Conservation (phyloP, 2,888 invertebrate genomes). For the Pristionchus exspectatus region DNA sequence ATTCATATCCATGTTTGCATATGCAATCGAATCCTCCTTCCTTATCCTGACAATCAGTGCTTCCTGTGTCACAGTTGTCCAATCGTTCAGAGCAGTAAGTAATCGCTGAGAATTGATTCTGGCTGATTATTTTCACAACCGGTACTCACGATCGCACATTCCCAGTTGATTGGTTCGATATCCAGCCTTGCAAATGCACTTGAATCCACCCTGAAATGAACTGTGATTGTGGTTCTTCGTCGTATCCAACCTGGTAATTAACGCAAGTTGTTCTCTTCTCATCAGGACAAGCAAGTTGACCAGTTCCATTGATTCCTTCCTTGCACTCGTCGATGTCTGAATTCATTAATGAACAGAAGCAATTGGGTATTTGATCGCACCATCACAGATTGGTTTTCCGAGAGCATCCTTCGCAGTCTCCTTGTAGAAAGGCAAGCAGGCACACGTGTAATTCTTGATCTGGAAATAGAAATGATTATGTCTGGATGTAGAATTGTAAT, state of each 20-base stretch:
- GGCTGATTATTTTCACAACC: neutral
- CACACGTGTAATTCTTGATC: constrained; percentile 42
- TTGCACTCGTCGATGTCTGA: constrained; percentile 46
- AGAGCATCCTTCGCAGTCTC: neutral
- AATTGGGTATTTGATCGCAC: neutral
- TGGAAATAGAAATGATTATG: neutral
- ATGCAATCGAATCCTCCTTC: constrained; percentile 63
- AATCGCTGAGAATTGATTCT: neutral
- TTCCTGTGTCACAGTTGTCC: constrained; percentile 3
- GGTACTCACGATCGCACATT: neutral
- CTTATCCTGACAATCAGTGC: neutral
- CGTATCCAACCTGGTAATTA: neutral
- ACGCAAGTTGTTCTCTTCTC: constrained; percentile 15
- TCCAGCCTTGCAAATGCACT: neutral
- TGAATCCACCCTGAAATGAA: neutral
- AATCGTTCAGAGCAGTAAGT: constrained; percentile 4
- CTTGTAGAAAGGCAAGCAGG: constrained; percentile 4
- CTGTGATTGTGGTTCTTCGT: neutral
- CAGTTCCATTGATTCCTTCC: constrained; percentile 34
- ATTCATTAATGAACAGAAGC: neutral
- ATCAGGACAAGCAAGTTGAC: neutral
- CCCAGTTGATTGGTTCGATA: neutral
- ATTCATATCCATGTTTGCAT: constrained; percentile 83
- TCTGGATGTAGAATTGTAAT: neutral
- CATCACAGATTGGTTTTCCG: constrained; percentile 52